phyloP scores from a whole-genome alignment of 2,888 invertebrate genomes.

The Eurytoma californica region DNA sequence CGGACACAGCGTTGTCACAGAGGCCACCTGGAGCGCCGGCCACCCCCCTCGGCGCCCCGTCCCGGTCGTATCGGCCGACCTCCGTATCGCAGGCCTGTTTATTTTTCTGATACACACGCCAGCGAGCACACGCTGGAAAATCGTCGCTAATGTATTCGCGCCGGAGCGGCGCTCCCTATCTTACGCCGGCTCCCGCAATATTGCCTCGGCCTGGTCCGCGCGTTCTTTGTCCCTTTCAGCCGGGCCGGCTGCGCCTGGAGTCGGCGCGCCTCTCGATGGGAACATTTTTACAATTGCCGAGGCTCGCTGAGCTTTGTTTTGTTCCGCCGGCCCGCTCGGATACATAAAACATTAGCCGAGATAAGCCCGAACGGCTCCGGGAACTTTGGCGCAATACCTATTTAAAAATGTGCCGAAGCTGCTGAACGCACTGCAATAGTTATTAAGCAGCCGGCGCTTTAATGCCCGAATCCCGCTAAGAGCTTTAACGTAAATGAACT shows the following conservation, averaged over 20 bases:
- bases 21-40: background rate
- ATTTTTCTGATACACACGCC: constrained; percentile 3
- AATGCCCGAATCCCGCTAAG: constrained; percentile 21
- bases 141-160: too few species aligned
- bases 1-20: background rate
- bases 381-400: background rate
- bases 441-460: constrained; percentile 23
- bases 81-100: constrained; percentile 6
- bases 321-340: constrained; percentile 1
- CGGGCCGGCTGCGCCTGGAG: constrained; percentile 17
- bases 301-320: constrained; percentile 28
- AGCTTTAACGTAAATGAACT: constrained; percentile 38
- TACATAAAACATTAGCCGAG: constrained; percentile 51
- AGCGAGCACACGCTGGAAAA: too few species aligned
- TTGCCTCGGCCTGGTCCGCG: too few species aligned
- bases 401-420: constrained; percentile 44
- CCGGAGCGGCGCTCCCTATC: background rate
- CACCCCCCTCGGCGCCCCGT: too few species aligned
- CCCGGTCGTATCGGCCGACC: too few species aligned
- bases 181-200: background rate
- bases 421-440: constrained; percentile 36
- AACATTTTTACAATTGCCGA: constrained; percentile 43
- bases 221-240: constrained; percentile 6
- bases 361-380: constrained; percentile 25
- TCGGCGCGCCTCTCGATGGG: constrained; percentile 49